Base-by-base conservation (phyloP, 2,113 vertebrate species). In the Saccopteryx bilineata region DNA sequence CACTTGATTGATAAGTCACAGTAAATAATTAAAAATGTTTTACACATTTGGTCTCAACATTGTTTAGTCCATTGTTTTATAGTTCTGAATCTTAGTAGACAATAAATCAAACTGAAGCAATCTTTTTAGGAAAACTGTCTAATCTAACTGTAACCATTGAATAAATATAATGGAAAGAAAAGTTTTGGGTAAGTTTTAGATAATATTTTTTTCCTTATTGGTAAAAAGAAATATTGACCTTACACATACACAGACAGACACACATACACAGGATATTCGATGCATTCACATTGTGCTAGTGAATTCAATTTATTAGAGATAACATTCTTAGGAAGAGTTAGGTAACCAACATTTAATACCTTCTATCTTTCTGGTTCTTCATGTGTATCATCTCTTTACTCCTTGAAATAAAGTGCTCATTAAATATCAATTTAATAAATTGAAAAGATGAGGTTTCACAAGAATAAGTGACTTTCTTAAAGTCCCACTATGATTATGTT, bases 21-120 rank as follows among this genome's bases (percentile, higher is more conserved):
- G 10, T 63, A 93, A 48, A 86, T 69, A 92, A 78, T 65, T 79
- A 65, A 95, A 92, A 86, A 54, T 78, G 1, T 92, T 68, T 92
- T 2, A 68, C 6, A 75, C 1, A 0, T 80, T 85, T 71, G 1
- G 2, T 56, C 14, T 93, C 23, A 94, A 92, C 82, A 87, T 56
- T 74, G 33, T 2, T 71, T 61, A 89, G 68, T 74, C 8, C 4
- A 46, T 71, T 58, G 0, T 80, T 72, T 72, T 63, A 82, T 33
- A 88, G 54, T 72, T 26, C 33, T 66, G 54, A 76, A 81, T 89
- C 7, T 71, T 1, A 63, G 2, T 60, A 71, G 18, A 76, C 86
- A 94, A 76, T 54, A 33, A 61, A 85, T 65, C 1, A 69, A 85
- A 68, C 15, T 24, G 52, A 82, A 78, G 2, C 33, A 48, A 81